Evolutionary conservation across 2,113 vertebrate species (phyloP).

Genomic region (Chroicocephalus ridibundus): DNA sequence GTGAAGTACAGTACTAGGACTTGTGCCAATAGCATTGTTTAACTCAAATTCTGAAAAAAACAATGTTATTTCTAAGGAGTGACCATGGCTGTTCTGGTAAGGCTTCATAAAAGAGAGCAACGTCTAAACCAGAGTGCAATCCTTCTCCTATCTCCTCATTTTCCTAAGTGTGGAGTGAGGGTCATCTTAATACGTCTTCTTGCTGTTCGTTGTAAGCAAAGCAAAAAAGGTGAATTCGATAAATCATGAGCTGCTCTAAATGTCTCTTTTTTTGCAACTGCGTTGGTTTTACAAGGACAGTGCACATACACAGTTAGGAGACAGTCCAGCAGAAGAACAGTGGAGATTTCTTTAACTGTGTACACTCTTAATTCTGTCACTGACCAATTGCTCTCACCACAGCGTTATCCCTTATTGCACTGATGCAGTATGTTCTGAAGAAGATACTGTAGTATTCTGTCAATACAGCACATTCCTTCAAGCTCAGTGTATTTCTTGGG

Average conservation of each 20-base stretch:
- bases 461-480: background rate
- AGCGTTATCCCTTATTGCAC: background rate
- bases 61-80: background rate
- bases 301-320: background rate
- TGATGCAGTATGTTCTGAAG: background rate
- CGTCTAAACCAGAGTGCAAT: background rate
- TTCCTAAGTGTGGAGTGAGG: background rate
- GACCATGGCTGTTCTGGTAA: background rate
- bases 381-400: background rate
- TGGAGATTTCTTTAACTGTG: background rate
- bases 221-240: background rate
- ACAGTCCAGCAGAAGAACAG: background rate
- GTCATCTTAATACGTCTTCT: background rate
- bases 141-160: background rate
- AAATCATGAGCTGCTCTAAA: background rate
- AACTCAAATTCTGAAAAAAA: background rate
- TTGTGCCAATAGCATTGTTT: background rate
- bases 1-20: background rate
- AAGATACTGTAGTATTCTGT: background rate
- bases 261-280: background rate
- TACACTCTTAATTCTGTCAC: background rate
- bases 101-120: background rate
- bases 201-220: background rate
- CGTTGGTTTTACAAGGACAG: background rate
- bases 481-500: background rate